These are phyloP conservation scores for Formica selysi DNA, from an alignment of 1,140 invertebrate species.

Conservation along the genomic window DNA sequence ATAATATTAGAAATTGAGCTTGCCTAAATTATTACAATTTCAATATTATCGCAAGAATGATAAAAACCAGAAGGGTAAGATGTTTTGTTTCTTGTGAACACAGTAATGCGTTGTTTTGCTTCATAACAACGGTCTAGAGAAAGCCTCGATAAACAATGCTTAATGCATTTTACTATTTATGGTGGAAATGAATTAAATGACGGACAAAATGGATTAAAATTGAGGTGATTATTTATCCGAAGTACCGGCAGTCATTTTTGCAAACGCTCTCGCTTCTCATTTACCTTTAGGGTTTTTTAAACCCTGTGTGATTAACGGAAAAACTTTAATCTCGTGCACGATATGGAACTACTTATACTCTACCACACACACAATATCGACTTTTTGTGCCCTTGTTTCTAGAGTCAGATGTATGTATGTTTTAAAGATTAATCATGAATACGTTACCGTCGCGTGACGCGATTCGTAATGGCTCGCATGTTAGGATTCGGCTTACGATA, in stretches of 20 bases:
- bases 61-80: not conserved
- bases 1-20: not conserved
- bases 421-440: constrained; percentile 9
- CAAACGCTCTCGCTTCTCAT: not conserved
- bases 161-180: not conserved
- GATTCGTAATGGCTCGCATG: not conserved
- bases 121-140: not conserved
- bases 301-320: not conserved
- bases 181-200: not conserved
- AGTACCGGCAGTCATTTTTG: not conserved
- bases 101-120: not conserved
- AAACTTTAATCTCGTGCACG: not conserved
- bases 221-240: not conserved
- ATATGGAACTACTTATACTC: not conserved
- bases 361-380: not conserved
- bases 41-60: not conserved
- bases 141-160: not conserved
- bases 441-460: not conserved
- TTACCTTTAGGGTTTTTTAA: not conserved
- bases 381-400: constrained; percentile 4
- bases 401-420: not conserved
- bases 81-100: not conserved
- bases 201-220: not conserved
- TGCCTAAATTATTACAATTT: not conserved
- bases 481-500: constrained; percentile 7